Percentiles rank a stretch among this genome's conserved stretches.
phyloP scores from a whole-genome alignment of 2,888 invertebrate genomes.

The Fissipunctia ypsillon region DNA sequence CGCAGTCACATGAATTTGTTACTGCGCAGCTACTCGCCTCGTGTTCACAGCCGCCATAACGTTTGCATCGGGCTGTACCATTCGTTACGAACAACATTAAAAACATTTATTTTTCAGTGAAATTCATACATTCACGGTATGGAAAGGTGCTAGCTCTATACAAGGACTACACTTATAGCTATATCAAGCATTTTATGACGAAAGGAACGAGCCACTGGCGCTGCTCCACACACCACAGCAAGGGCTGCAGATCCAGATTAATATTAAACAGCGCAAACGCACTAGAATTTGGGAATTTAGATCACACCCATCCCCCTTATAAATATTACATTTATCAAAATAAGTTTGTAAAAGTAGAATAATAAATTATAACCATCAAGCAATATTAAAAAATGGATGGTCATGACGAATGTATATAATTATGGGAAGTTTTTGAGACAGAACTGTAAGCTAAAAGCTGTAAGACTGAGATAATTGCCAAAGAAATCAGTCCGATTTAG shows the following conservation, averaged over 20 bases:
- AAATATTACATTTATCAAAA: conserved; percentile 35
- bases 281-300: background rate
- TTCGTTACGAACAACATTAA: background rate
- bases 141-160: conserved; percentile 40
- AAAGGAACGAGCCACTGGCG: conserved; percentile 48
- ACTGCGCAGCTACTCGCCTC: background rate
- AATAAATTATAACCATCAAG: background rate
- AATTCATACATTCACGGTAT: conserved; percentile 35
- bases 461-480: conserved; percentile 1
- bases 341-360: conserved; percentile 40
- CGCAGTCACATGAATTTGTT: background rate
- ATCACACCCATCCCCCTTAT: conserved; percentile 36
- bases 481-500: conserved; percentile 1
- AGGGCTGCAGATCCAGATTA: conserved; percentile 46
- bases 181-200: conserved; percentile 12
- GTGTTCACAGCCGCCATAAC: background rate
- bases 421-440: background rate
- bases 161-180: conserved; percentile 51
- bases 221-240: conserved; percentile 56
- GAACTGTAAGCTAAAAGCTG: conserved; percentile 5
- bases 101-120: conserved; percentile 30
- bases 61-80: background rate
- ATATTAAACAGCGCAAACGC: conserved; percentile 18
- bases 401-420: background rate
- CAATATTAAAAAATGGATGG: background rate